phyloP scores from a whole-genome alignment of 2,888 invertebrate genomes.

The Polyommatus iphigenia region DNA sequence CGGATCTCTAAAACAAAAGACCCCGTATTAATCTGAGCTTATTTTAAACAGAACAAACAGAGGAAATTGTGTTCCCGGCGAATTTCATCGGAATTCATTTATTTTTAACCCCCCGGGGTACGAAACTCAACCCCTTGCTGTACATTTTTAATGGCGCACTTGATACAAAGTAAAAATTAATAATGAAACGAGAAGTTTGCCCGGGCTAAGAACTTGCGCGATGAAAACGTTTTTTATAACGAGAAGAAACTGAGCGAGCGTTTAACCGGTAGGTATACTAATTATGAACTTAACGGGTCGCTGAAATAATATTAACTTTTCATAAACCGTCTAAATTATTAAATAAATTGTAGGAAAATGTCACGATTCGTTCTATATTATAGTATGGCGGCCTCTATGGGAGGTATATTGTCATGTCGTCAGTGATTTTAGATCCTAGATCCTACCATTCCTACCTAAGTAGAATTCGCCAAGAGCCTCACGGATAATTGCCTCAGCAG shows the following conservation, averaged over 20 bases:
- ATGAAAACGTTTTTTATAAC: not conserved
- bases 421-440: no score
- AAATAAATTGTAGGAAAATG: no score
- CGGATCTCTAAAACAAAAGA: conserved; percentile 14
- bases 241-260: not conserved
- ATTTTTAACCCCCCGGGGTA: not conserved
- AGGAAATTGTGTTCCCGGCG: conserved; percentile 19
- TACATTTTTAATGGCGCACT: conserved; percentile 21
- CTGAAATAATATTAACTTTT: not conserved
- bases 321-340: not conserved
- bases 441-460: no score
- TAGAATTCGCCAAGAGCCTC: no score
- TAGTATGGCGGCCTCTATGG: no score
- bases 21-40: not conserved
- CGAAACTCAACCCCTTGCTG: conserved; percentile 11
- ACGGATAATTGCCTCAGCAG: no score
- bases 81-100: conserved; percentile 18
- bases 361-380: no score
- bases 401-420: no score
- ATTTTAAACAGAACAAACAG: conserved; percentile 14
- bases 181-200: conserved; percentile 4
- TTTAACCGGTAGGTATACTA: not conserved
- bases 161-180: conserved; percentile 22
- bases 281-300: not conserved
- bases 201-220: not conserved